Evolutionary conservation across 1,140 invertebrate genomes (phyloP).

Genomic region (Octopus sinensis): DNA sequence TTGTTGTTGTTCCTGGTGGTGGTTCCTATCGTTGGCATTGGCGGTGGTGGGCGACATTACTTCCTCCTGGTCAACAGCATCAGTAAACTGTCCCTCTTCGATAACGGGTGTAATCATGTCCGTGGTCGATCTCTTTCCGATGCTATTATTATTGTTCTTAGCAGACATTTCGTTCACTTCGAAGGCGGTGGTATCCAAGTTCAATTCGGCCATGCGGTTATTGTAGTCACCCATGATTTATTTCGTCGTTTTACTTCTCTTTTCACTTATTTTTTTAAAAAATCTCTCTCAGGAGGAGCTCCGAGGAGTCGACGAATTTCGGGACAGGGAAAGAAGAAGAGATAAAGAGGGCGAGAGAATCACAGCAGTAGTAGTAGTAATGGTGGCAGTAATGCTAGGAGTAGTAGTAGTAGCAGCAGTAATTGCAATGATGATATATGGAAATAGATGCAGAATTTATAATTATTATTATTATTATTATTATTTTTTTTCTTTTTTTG

Average conservation of each 20-base stretch:
- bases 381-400: neutral
- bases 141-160: neutral
- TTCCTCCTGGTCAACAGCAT: neutral
- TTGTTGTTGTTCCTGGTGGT: no score
- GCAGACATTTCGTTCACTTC: neutral
- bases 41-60: no score
- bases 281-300: neutral
- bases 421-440: neutral
- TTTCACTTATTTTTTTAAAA: neutral
- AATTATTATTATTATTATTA: neutral
- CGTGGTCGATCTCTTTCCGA: neutral
- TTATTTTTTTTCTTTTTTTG: neutral
- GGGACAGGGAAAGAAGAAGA: neutral
- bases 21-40: no score
- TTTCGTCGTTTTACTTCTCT: neutral
- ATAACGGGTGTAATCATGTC: neutral
- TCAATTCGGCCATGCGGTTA: slow-evolving; percentile 1
- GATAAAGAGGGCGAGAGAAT: neutral
- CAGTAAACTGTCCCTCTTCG: neutral
- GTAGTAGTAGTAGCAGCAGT: neutral
- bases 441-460: neutral
- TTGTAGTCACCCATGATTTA: neutral
- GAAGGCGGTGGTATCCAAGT: neutral
- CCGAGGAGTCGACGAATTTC: neutral
- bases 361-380: neutral